Evolutionary conservation across 2,888 invertebrate species (phyloP).

Genomic region (Bruchidius siliquastri): DNA sequence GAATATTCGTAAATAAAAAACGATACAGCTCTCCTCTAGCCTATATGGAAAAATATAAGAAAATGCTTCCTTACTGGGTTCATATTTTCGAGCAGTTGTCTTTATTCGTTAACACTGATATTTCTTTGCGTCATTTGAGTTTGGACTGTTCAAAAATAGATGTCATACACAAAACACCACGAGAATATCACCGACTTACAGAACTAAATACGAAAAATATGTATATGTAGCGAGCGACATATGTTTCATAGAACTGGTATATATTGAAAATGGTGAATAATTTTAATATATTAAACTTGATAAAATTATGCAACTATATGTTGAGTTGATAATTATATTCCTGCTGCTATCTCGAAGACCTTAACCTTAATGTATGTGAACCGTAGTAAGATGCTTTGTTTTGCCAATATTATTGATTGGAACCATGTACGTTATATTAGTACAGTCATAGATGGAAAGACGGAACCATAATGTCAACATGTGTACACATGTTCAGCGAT

Average conservation of each 20-base stretch:
- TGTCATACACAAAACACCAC: background rate
- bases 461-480: no score
- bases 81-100: background rate
- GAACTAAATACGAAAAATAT: background rate
- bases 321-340: background rate
- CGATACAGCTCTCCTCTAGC: no score
- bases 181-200: background rate
- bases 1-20: no score
- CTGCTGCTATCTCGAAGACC: background rate
- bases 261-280: background rate
- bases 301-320: background rate
- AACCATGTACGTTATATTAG: background rate
- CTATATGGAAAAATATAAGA: no score
- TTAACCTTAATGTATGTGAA: background rate
- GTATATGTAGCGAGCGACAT: background rate
- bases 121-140: background rate
- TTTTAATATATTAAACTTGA: background rate
- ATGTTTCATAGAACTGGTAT: background rate
- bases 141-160: background rate
- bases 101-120: background rate
- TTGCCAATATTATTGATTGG: background rate
- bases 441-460: background rate
- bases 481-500: no score
- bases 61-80: background rate
- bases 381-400: background rate